Evolutionary conservation across 2,888 invertebrate genomes (phyloP).

Genomic region (Macrophya annulata): DNA sequence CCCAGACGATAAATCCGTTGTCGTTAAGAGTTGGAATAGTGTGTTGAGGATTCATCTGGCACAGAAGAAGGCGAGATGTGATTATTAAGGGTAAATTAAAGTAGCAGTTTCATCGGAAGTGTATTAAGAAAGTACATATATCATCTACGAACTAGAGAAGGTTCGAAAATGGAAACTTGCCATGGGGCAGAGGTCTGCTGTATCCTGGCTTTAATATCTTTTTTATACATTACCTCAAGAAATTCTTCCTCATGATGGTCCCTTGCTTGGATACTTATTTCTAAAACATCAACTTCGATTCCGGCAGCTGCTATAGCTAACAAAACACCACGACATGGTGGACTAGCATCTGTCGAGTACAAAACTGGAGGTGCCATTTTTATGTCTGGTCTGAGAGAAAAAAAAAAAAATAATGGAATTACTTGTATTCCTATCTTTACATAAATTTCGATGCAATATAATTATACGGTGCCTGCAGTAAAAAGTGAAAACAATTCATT

Average conservation of each 20-base stretch:
- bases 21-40: slow-evolving; percentile 83
- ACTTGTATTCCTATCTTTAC: neutral
- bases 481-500: too few relatives aligned
- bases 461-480: too few relatives aligned
- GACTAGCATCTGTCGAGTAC: slow-evolving; percentile 68
- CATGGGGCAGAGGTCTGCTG: neutral
- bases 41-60: slow-evolving; percentile 83
- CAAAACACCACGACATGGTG: slow-evolving; percentile 78
- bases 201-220: neutral
- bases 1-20: slow-evolving; percentile 80
- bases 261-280: slow-evolving; percentile 77
- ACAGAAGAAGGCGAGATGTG: slow-evolving; percentile 36
- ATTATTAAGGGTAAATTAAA: slow-evolving; percentile 26
- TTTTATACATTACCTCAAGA: slow-evolving; percentile 79
- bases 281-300: slow-evolving; percentile 76
- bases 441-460: too few relatives aligned
- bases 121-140: neutral
- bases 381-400: neutral
- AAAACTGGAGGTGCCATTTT: slow-evolving; percentile 56
- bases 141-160: neutral
- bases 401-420: neutral
- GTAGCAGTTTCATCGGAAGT: slow-evolving; percentile 53
- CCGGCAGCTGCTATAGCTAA: slow-evolving; percentile 77
- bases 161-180: neutral
- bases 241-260: slow-evolving; percentile 78